phyloP scores from a whole-genome alignment of 2,113 vertebrate genomes.

The Catharus bicknelli region DNA sequence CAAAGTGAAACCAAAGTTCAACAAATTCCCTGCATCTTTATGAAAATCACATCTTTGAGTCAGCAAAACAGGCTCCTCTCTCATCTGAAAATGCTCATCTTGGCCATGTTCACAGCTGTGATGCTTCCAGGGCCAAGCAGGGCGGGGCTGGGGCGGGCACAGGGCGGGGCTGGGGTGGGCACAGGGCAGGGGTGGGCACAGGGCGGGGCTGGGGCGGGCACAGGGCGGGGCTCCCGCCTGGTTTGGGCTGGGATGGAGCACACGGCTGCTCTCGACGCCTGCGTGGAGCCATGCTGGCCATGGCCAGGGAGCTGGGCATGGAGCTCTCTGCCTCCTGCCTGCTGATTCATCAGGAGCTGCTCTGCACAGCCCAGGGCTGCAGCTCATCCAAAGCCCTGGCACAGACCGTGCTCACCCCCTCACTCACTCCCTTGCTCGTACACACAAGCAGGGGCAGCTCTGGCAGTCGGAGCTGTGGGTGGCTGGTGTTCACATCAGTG shows the following conservation, averaged over 20 bases:
- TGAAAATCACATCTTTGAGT: background rate
- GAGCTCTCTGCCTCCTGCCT: background rate
- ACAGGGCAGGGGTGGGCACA: accelerated
- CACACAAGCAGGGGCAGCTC: background rate
- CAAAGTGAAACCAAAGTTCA: background rate
- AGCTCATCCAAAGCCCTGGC: background rate
- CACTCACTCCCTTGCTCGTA: accelerated
- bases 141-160: background rate
- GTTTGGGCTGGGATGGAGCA: accelerated
- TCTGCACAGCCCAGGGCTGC: background rate
- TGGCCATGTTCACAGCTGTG: background rate
- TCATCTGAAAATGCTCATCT: background rate
- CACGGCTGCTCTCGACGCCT: background rate
- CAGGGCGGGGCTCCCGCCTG: background rate
- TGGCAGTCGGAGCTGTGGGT: background rate
- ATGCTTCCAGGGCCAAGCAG: background rate
- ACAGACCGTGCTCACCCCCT: accelerated
- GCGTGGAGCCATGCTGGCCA: accelerated
- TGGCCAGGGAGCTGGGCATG: background rate
- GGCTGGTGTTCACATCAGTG: background rate
- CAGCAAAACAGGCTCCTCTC: slow-evolving; percentile 17
- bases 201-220: background rate
- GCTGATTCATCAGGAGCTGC: background rate
- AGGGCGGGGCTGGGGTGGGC: background rate
- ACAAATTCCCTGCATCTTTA: background rate